Evolutionary conservation across 2,797 vertebrate species (phyloP), one percentile per base, ranked within the genome.

Genomic region (Halcyon badia): DNA sequence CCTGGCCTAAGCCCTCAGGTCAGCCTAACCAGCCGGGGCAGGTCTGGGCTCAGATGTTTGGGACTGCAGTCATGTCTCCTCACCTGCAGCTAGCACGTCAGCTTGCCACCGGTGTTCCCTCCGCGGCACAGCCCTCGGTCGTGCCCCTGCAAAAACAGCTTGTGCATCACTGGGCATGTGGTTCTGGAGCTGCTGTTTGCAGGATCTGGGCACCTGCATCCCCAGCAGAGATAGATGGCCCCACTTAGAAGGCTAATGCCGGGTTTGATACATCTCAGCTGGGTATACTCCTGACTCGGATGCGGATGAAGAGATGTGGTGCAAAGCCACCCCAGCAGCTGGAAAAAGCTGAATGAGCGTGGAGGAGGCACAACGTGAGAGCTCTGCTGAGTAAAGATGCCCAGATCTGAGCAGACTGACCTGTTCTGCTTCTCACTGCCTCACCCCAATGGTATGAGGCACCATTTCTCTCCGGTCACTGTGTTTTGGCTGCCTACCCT

Each of bases 1-100:
- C 95, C 90, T 82, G 96, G 93, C 87, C 88, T 90, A 71, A 96
- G 75, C 92, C 89, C 94, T 94, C 26, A 0, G 95, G 92, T 95
- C 95, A 96, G 89, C 79, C 92, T 71, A 91, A 95, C 82, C 87
- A 81, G 95, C 87, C 10, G 0, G 91, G 82, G 68, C 94, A 87
- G 91, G 68, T 78, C 89, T 61, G 52, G 31, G 71, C 71, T 77
- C 2, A 1, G 79, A 52, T 90, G 65, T 78, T 93, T 95, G 92
- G 60, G 71, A 30, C 49, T n/a, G 61, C 35, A 89, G 68, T 78
- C 95, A 93, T 3, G 0, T 56, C 44, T 92, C 24, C 42, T 80
- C 6, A 7, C 62, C n/a, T 1, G 0, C 57, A 68, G 90, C 77
- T 14, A 1, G 26, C 64, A 72, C 0, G 8, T 69, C 70, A 87